phyloP scores from a whole-genome alignment of 2,797 vertebrate species.

The Acanthornis magna region DNA sequence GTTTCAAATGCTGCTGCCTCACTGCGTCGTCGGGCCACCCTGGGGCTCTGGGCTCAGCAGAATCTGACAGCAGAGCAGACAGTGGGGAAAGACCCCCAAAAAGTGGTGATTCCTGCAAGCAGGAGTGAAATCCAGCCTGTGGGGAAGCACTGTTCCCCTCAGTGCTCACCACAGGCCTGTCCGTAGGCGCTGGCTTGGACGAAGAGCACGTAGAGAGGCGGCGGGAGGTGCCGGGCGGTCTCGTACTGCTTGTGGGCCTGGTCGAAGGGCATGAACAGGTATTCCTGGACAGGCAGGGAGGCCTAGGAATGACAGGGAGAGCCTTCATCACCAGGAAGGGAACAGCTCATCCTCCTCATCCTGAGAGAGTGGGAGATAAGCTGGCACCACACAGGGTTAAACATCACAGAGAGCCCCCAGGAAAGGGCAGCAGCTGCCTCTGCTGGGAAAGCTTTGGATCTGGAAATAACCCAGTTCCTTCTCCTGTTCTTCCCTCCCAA shows the following conservation, averaged over 20 bases:
- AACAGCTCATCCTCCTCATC: background rate
- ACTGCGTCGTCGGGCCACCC: accelerated
- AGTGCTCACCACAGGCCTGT: slow-evolving; percentile 90
- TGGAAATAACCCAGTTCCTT: slow-evolving; percentile 41
- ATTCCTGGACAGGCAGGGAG: slow-evolving; percentile 94
- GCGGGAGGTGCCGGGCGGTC: slow-evolving; percentile 90
- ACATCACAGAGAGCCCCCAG: accelerated
- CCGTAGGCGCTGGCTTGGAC: slow-evolving; percentile 94
- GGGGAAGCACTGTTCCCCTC: background rate
- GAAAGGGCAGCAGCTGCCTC: background rate
- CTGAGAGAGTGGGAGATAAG: accelerated
- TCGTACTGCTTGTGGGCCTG: slow-evolving; percentile 94
- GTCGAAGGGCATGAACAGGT: slow-evolving; percentile 94
- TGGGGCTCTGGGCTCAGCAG: background rate
- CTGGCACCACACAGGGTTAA: background rate
- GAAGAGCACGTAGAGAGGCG: slow-evolving; percentile 93
- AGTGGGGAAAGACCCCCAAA: background rate
- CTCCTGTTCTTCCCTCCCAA: background rate
- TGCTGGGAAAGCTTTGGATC: background rate
- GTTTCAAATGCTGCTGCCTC: slow-evolving; percentile 56
- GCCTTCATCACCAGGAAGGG: background rate
- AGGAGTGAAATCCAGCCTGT: accelerated
- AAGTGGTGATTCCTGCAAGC: background rate
- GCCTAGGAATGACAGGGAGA: slow-evolving; percentile 77
- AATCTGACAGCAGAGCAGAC: background rate